phyloP scores from a whole-genome alignment of 1,140 invertebrate species.

The Hycleus cichorii region DNA sequence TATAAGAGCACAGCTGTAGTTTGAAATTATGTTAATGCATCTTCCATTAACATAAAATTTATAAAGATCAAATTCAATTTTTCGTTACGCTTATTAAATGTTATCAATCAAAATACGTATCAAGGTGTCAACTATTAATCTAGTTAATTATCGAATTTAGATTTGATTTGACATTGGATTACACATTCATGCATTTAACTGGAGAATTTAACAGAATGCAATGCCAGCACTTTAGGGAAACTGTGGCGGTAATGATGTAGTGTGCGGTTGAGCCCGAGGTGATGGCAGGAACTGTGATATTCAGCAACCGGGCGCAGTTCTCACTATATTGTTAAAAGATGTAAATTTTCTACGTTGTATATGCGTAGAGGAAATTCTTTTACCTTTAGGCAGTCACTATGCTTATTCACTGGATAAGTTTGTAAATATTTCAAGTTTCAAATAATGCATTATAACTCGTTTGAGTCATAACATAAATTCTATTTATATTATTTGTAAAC shows the following conservation, averaged over 20 bases:
- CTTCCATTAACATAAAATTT: slow-evolving; percentile 23
- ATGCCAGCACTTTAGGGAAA: slow-evolving; percentile 18
- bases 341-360: slow-evolving; percentile 20
- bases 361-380: slow-evolving; percentile 17
- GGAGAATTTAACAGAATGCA: slow-evolving; percentile 15
- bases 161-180: slow-evolving; percentile 15
- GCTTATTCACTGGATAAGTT: slow-evolving; percentile 13
- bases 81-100: not conserved
- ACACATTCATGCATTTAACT: slow-evolving; percentile 20
- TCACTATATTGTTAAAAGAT: slow-evolving; percentile 25
- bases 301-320: slow-evolving; percentile 17
- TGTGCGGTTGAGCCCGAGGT: slow-evolving; percentile 21
- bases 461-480: slow-evolving; percentile 11
- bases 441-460: slow-evolving; percentile 16
- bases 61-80: not conserved
- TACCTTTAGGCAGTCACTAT: slow-evolving; percentile 6
- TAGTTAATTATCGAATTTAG: not conserved
- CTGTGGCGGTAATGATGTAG: slow-evolving; percentile 24
- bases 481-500: slow-evolving; percentile 13
- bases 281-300: slow-evolving; percentile 21
- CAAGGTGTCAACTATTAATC: slow-evolving; percentile 1
- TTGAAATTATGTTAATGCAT: slow-evolving; percentile 22
- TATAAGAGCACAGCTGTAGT: slow-evolving; percentile 19
- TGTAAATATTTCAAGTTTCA: slow-evolving; percentile 16
- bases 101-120: not conserved